These are phyloP conservation scores for Seira sanloemensis DNA, from an alignment of 2,888 invertebrate species.

Conservation along the genomic window DNA sequence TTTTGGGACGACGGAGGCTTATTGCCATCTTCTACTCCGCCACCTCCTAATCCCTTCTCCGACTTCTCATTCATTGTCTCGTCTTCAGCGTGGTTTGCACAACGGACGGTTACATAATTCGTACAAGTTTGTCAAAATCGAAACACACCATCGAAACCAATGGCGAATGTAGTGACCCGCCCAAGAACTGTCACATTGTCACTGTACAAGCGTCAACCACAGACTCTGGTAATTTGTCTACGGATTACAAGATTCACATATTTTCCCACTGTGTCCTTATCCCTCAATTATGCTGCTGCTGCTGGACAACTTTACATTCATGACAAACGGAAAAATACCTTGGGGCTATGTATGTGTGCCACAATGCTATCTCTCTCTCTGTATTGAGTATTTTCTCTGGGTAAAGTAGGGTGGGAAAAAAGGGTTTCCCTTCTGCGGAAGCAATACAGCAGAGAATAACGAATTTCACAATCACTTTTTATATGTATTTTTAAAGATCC, in stretches of 20 bases:
- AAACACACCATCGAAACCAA: background rate
- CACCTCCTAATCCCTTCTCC: conserved; percentile 32
- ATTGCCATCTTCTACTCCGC: background rate
- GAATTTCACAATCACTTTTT: background rate
- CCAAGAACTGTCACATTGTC: conserved; percentile 29
- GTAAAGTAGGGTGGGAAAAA: conserved; percentile 49
- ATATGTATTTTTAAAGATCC: background rate
- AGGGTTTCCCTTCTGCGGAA: conserved; percentile 39
- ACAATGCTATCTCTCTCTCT: background rate
- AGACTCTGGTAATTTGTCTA: conserved; percentile 16
- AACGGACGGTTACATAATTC: background rate
- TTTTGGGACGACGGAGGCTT: background rate
- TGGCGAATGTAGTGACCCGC: background rate
- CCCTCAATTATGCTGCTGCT: background rate
- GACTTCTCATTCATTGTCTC: conserved; percentile 54
- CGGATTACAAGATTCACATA: background rate
- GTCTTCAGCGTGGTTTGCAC: background rate
- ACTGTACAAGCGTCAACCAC: conserved; percentile 21
- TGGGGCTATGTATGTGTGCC: background rate
- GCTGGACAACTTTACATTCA: background rate
- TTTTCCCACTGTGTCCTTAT: no score
- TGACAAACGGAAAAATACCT: background rate
- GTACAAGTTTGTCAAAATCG: background rate
- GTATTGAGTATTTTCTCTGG: background rate
- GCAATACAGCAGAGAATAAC: background rate